These are phyloP conservation scores for Zygothrica quintamaculata DNA, from an alignment of 2,888 invertebrate genomes.

Conservation along the genomic window DNA sequence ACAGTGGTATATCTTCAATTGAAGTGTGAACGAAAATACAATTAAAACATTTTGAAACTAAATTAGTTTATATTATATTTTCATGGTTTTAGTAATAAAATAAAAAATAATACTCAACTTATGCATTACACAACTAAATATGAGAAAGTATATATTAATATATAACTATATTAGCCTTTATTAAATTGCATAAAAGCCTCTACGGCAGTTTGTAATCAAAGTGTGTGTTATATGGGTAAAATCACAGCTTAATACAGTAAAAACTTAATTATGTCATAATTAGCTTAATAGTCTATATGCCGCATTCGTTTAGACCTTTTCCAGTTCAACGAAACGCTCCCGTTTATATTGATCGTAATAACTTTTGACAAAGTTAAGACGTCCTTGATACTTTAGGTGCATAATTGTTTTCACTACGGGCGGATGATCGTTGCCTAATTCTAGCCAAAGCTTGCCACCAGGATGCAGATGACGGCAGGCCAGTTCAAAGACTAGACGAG, in stretches of 20 bases:
- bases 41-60: no score
- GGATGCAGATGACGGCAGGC: conserved; percentile 85
- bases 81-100: no score
- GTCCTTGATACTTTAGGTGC: conserved; percentile 81
- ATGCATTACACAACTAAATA: no score
- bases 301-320: conserved; percentile 81
- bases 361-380: conserved; percentile 84
- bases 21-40: background rate
- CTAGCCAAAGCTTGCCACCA: conserved; percentile 86
- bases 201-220: conserved; percentile 33
- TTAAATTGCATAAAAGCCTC: conserved; percentile 47
- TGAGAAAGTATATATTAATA: conserved; percentile 1
- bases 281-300: conserved; percentile 3
- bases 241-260: conserved; percentile 67
- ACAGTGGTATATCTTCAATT: conserved; percentile 26
- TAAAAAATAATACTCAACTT: no score
- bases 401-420: conserved; percentile 85
- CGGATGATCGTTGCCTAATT: conserved; percentile 87
- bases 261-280: conserved; percentile 42
- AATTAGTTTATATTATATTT: no score
- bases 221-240: conserved; percentile 31
- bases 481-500: conserved; percentile 86
- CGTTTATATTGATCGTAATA: conserved; percentile 86
- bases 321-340: conserved; percentile 87
- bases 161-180: conserved; percentile 11